These are phyloP conservation scores for Xenopus laevis DNA, from an alignment of 2,113 vertebrate genomes.

Conservation along the genomic window DNA sequence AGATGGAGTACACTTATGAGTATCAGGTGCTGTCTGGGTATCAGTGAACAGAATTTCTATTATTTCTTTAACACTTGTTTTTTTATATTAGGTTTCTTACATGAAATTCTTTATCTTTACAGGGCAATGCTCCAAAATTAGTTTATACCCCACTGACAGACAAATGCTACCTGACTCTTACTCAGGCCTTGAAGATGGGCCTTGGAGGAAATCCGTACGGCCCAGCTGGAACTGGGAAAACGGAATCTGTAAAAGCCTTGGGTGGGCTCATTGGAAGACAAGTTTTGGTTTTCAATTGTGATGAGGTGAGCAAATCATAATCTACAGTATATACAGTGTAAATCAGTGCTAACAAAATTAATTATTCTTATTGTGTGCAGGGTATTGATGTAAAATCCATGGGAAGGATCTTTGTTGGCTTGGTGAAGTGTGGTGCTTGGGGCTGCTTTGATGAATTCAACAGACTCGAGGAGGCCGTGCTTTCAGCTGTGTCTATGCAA, in stretches of 20 bases:
- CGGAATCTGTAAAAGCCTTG: conserved; percentile 93
- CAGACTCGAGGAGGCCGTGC: conserved; percentile 87
- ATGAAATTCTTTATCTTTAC: conserved; percentile 40
- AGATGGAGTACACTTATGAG: conserved; percentile 90
- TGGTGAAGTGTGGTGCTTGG: conserved; percentile 96
- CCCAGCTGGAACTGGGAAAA: conserved; percentile 95
- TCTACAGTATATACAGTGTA: not conserved
- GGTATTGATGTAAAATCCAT: conserved; percentile 97
- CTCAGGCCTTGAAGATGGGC: conserved; percentile 95
- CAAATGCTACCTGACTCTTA: conserved; percentile 95
- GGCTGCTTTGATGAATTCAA: conserved; percentile 98
- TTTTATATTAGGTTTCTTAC: not conserved
- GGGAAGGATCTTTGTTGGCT: conserved; percentile 94
- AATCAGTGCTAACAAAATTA: not conserved
- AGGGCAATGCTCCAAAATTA: conserved; percentile 94
- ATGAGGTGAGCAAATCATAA: conserved; percentile 74
- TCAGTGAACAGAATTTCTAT: not conserved
- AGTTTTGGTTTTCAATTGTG: conserved; percentile 97
- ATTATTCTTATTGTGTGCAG: conserved; percentile 52
- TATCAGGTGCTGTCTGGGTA: conserved; percentile 80
- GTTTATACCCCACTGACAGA: conserved; percentile 95
- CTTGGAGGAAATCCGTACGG: conserved; percentile 96
- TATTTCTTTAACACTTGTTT: not conserved
- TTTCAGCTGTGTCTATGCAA: conserved; percentile 96
- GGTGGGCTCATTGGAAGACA: conserved; percentile 92